A percentile compares a stretch with the other conserved stretches of the same genome.
phyloP scores from a whole-genome alignment of 2,888 invertebrate species.

The Troides aeacus region DNA sequence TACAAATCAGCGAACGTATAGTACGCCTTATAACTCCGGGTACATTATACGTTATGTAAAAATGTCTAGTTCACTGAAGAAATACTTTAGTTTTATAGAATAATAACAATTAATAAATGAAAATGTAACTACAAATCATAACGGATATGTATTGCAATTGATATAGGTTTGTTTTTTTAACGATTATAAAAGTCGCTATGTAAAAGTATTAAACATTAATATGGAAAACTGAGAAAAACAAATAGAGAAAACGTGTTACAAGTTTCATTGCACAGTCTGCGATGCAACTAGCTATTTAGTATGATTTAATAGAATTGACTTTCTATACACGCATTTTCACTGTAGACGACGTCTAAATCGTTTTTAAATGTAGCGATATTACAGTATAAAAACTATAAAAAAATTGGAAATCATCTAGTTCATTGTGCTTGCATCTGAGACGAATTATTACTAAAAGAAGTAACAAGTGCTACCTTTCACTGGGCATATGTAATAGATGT shows the following conservation, averaged over 20 bases:
- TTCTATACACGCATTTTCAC: slow-evolving; percentile 20
- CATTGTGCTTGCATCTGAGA: slow-evolving; percentile 28
- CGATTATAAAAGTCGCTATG: too few relatives aligned
- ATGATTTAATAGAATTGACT: slow-evolving; percentile 23
- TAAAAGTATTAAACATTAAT: too few relatives aligned
- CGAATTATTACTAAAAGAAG: slow-evolving; percentile 34
- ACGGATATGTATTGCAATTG: too few relatives aligned
- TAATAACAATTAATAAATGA: not conserved
- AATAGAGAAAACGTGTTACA: slow-evolving; percentile 6
- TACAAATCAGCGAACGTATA: not conserved
- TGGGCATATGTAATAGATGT: slow-evolving; percentile 29
- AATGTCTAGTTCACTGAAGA: not conserved
- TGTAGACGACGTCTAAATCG: slow-evolving; percentile 18
- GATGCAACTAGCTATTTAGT: slow-evolving; percentile 15
- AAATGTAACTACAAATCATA: too few relatives aligned
- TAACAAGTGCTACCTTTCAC: slow-evolving; percentile 38
- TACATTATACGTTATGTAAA: not conserved
- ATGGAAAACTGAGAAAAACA: too few relatives aligned
- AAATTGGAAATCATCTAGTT: slow-evolving; percentile 19
- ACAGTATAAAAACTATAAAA: slow-evolving; percentile 14
- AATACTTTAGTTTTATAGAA: not conserved
- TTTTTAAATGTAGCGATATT: slow-evolving; percentile 21
- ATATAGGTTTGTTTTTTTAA: too few relatives aligned
- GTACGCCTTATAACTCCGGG: not conserved
- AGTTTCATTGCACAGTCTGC: slow-evolving; percentile 7